phyloP scores from a whole-genome alignment of 1,140 invertebrate species.

The Metaphire vulgaris region DNA sequence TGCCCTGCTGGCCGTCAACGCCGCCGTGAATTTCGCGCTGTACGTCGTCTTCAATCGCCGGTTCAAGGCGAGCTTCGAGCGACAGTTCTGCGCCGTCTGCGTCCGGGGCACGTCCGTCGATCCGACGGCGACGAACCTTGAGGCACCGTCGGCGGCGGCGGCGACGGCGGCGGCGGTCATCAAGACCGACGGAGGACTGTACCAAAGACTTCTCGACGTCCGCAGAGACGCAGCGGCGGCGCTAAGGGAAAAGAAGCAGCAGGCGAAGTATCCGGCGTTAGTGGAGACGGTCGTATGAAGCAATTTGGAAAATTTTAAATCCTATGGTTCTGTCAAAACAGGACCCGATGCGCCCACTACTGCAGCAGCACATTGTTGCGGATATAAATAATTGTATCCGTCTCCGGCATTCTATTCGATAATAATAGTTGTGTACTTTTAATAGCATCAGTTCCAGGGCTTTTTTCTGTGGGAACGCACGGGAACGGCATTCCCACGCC shows the following conservation, averaged over 20 bases:
- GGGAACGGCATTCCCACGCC: too few relatives aligned
- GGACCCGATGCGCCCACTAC: too few relatives aligned
- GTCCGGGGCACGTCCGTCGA: background rate
- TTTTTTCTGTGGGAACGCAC: too few relatives aligned
- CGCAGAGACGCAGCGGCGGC: background rate
- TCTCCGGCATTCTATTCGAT: too few relatives aligned
- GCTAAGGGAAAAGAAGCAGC: background rate
- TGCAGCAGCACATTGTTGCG: too few relatives aligned
- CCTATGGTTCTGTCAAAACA: too few relatives aligned
- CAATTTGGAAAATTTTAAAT: too few relatives aligned
- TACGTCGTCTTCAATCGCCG: conserved; percentile 26
- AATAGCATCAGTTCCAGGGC: too few relatives aligned
- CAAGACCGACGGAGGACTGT: background rate
- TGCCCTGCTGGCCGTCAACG: conserved; percentile 25
- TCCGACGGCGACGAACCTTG: background rate
- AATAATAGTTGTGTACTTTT: too few relatives aligned
- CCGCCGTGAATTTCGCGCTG: conserved; percentile 21
- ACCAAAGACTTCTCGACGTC: background rate
- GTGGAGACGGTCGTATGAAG: too few relatives aligned
- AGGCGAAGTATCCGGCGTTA: background rate
- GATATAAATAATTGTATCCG: too few relatives aligned
- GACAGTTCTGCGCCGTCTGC: background rate
- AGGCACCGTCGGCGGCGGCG: background rate
- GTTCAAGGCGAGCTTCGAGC: conserved; percentile 12
- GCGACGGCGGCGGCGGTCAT: too few relatives aligned